These are phyloP conservation scores for Butorides virescens DNA, from an alignment of 2,113 vertebrate genomes.

Conservation along the genomic window DNA sequence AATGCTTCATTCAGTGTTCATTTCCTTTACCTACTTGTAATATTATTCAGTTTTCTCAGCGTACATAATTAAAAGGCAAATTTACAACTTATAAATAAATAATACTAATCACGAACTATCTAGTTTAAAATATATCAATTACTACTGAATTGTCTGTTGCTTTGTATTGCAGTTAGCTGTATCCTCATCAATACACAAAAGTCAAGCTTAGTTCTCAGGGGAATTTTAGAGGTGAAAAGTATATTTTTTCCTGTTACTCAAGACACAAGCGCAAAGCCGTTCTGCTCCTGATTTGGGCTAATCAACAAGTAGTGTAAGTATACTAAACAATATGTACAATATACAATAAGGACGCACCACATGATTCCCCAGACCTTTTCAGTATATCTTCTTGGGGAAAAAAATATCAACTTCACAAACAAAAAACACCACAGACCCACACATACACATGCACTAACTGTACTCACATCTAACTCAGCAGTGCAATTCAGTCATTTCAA, in stretches of 20 bases:
- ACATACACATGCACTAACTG: not conserved
- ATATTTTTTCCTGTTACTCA: not conserved
- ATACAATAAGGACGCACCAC: not conserved
- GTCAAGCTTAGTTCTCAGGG: not conserved
- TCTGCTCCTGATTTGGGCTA: not conserved
- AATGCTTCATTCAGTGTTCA: conserved; percentile 27
- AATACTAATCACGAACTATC: conserved; percentile 8
- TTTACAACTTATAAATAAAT: conserved; percentile 42
- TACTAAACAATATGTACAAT: not conserved
- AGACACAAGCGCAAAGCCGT: not conserved
- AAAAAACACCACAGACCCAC: not conserved
- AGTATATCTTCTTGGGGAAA: not conserved
- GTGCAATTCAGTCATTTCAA: not conserved
- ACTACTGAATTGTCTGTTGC: not conserved
- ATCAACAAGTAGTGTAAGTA: not conserved
- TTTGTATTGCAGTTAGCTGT: not conserved
- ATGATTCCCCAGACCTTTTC: not conserved
- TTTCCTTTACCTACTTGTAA: conserved; percentile 57
- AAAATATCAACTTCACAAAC: accelerated
- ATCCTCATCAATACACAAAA: not conserved
- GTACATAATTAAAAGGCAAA: conserved; percentile 48
- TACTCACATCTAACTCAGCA: not conserved
- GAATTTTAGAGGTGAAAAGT: not conserved
- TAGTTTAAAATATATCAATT: not conserved
- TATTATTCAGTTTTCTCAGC: not conserved